These are phyloP conservation scores for Drosophila quasianomalipes DNA, from an alignment of 2,888 invertebrate genomes.

Conservation along the genomic window DNA sequence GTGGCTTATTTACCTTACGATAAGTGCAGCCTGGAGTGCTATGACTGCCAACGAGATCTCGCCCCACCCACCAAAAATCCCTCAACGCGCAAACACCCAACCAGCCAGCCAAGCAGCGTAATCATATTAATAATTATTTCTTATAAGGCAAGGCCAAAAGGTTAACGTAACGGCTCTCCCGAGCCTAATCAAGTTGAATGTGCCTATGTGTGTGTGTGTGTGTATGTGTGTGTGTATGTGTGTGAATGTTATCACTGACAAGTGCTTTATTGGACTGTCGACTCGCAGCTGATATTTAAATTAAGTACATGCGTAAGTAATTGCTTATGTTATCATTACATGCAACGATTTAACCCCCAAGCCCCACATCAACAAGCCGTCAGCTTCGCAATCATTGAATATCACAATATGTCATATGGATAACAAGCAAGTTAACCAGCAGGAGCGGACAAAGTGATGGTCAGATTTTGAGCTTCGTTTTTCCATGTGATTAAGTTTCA, in stretches of 20 bases:
- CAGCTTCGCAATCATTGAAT: conserved; percentile 53
- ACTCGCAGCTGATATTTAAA: conserved; percentile 64
- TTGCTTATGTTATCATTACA: conserved; percentile 78
- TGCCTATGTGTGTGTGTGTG: conserved; percentile 15
- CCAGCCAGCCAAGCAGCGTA: conserved; percentile 42
- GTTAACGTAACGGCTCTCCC: conserved; percentile 63
- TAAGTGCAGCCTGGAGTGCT: conserved; percentile 78
- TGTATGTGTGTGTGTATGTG: conserved; percentile 30
- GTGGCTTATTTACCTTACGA: conserved; percentile 81
- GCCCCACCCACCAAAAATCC: conserved; percentile 19
- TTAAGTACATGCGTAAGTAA: conserved; percentile 76
- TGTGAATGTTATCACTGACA: conserved; percentile 27
- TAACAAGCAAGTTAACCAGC: conserved; percentile 17
- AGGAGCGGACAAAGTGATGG: conserved; percentile 13
- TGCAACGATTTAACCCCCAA: conserved; percentile 48
- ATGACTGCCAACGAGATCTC: conserved; percentile 61
- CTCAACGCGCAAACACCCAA: background rate
- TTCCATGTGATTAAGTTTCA: conserved; percentile 75
- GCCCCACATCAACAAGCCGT: background rate
- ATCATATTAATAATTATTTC: conserved; percentile 81
- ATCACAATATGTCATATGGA: conserved; percentile 47
- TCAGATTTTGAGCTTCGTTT: conserved; percentile 73
- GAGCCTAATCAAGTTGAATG: conserved; percentile 70
- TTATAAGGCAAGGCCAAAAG: conserved; percentile 50
- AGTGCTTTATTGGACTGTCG: conserved; percentile 32